These are phyloP conservation scores for Sesia bembeciformis DNA, from an alignment of 2,888 invertebrate species.

Conservation along the genomic window DNA sequence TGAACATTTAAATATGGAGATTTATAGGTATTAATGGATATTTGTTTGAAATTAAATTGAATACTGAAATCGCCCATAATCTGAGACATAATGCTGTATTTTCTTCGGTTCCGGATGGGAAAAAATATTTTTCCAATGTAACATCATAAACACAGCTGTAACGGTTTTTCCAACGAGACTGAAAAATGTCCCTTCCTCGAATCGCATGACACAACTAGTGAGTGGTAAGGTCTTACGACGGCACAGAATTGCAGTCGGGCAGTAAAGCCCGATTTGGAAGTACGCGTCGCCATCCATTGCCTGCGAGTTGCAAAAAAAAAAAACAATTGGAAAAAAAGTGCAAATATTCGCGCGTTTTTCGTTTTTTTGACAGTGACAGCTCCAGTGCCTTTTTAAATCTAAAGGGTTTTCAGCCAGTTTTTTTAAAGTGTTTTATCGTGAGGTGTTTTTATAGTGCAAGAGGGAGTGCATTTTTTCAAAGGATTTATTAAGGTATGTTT, in stretches of 20 bases:
- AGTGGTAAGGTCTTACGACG: conserved; percentile 1
- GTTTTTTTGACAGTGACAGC: conserved; percentile 15
- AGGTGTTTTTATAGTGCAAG: too few species aligned
- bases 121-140: neutral
- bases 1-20: too few species aligned
- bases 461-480: neutral
- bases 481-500: conserved; percentile 10
- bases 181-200: neutral
- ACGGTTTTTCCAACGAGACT: neutral
- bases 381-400: conserved; percentile 7
- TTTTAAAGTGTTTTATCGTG: too few species aligned
- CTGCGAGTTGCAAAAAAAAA: conserved; percentile 9
- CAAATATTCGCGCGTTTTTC: conserved; percentile 17
- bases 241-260: conserved; percentile 26
- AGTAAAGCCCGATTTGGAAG: conserved; percentile 21
- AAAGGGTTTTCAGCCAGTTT: too few species aligned
- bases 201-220: conserved; percentile 5
- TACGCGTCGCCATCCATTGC: conserved; percentile 12
- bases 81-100: too few species aligned
- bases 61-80: too few species aligned
- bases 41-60: too few species aligned
- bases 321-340: conserved; percentile 3
- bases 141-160: neutral
- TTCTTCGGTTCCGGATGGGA: too few species aligned
- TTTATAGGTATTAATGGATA: too few species aligned